Evolutionary conservation across 2,797 vertebrate genomes (phyloP).

Genomic region (Molothrus ater): DNA sequence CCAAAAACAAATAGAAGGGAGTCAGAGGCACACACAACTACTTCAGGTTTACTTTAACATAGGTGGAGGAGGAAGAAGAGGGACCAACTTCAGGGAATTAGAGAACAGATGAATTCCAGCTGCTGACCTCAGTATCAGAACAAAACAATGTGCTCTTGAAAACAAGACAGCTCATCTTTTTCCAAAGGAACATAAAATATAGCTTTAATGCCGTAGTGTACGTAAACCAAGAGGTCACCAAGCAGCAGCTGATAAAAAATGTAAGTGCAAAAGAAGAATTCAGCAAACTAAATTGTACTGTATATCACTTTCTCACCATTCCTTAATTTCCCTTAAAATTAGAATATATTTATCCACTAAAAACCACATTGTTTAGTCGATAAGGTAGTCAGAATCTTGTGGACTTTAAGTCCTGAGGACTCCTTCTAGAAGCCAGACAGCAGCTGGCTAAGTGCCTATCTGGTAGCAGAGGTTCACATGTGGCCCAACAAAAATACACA

Average conservation of each 20-base stretch:
- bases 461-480: rapidly evolving
- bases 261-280: neutral
- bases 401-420: neutral
- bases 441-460: neutral
- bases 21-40: neutral
- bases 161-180: neutral
- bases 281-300: neutral
- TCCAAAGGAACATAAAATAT: neutral
- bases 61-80: neutral
- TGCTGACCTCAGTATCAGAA: neutral
- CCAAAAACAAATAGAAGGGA: neutral
- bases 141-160: neutral
- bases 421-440: no score
- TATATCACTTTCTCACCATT: neutral
- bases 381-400: neutral
- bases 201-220: neutral
- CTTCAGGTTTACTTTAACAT: neutral
- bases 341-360: neutral
- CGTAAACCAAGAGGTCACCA: neutral
- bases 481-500: neutral
- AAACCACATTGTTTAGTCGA: neutral
- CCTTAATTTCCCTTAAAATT: neutral
- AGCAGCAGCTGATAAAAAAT: neutral
- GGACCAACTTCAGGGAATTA: neutral
- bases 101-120: neutral